Conservation (phyloP, 2,888 invertebrate species). For the Notodonta ziczac region DNA sequence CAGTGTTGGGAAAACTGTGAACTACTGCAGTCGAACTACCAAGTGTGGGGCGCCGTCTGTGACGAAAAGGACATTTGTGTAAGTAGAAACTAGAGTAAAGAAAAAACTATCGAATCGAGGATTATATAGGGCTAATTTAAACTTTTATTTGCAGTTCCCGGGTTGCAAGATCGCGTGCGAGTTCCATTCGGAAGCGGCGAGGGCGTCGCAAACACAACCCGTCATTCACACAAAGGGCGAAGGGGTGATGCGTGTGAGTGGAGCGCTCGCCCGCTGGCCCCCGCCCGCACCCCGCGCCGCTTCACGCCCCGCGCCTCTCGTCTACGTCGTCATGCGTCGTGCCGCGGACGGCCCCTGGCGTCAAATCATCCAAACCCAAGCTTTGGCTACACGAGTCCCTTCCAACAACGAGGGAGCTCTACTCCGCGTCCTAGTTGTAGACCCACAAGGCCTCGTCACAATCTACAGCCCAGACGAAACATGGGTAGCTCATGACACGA, state of each 20-base stretch:
- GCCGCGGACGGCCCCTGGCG: conserved; percentile 86
- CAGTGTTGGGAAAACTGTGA: conserved; percentile 92
- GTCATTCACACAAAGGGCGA: conserved; percentile 89
- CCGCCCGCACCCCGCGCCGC: conserved; percentile 84
- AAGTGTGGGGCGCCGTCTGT: conserved; percentile 89
- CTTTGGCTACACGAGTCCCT: conserved; percentile 86
- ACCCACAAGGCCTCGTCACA: conserved; percentile 88
- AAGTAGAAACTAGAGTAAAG: conserved; percentile 68
- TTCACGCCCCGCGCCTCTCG: conserved; percentile 85
- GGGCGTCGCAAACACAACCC: conserved; percentile 87
- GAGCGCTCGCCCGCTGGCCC: conserved; percentile 87
- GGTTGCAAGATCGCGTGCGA: conserved; percentile 90
- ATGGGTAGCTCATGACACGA: conserved; percentile 83
- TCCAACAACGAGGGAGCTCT: conserved; percentile 86
- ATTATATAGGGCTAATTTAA: conserved; percentile 6
- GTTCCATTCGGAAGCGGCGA: conserved; percentile 87
- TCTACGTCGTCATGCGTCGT: conserved; percentile 89
- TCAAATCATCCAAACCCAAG: conserved; percentile 87
- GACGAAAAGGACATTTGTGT: conserved; percentile 89
- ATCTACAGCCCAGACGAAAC: conserved; percentile 88
- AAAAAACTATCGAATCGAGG: neutral
- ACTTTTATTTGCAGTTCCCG: conserved; percentile 84
- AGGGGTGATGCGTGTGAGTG: conserved; percentile 86
- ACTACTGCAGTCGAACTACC: conserved; percentile 88
- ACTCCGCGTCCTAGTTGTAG: conserved; percentile 88